These are phyloP conservation scores for Erannis defoliaria DNA, from an alignment of 2,888 invertebrate species.

Conservation along the genomic window DNA sequence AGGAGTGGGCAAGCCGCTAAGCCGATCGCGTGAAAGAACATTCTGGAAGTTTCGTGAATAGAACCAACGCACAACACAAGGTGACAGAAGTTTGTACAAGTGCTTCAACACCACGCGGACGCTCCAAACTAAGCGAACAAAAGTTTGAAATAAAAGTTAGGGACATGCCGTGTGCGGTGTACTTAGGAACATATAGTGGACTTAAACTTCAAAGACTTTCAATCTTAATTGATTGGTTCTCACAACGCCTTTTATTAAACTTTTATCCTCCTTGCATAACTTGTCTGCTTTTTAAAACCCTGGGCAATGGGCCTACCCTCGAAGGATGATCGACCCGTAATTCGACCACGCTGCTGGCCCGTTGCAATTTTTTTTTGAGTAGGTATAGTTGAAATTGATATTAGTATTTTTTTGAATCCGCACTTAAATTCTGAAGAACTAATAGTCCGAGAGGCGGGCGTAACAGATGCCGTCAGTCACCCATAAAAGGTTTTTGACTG, in stretches of 20 bases:
- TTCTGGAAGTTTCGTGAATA: constrained; percentile 73
- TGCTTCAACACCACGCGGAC: constrained; percentile 58
- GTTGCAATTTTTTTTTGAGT: too few species aligned
- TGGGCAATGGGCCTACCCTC: too few species aligned
- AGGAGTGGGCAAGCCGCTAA: constrained; percentile 77
- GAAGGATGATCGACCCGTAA: too few species aligned
- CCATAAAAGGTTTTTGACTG: too few species aligned
- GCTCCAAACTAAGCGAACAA: constrained; percentile 63
- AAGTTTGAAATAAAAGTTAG: constrained; percentile 53
- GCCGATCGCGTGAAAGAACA: constrained; percentile 78
- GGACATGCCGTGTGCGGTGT: constrained; percentile 42
- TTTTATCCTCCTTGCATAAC: too few species aligned
- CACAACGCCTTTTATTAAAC: neutral
- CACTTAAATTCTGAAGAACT: too few species aligned
- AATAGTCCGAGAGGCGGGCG: too few species aligned
- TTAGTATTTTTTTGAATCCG: too few species aligned
- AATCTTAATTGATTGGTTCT: constrained; percentile 19
- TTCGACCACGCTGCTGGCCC: too few species aligned
- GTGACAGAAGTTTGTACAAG: constrained; percentile 71
- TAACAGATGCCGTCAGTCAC: too few species aligned
- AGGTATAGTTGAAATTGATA: too few species aligned
- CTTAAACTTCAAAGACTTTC: constrained; percentile 19
- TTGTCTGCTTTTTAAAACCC: too few species aligned
- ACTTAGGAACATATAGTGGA: constrained; percentile 37
- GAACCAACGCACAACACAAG: constrained; percentile 70